Conservation (phyloP, 2,888 invertebrate species). For the Rhamnusium bicolor region DNA sequence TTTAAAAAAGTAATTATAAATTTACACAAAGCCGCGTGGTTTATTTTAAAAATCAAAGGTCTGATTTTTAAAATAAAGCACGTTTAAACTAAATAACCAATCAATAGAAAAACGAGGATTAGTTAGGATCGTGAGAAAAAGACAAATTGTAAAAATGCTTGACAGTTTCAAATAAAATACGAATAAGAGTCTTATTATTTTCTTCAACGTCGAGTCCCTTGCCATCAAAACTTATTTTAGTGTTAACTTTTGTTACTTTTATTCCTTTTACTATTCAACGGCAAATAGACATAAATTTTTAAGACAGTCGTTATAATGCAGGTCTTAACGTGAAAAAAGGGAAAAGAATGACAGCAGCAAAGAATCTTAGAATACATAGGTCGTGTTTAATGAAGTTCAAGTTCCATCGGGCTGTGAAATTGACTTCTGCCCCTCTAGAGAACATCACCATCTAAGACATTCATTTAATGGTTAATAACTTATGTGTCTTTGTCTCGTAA, state of each 20-base stretch:
- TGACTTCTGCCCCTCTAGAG: conserved; percentile 53
- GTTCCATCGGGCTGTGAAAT: conserved; percentile 61
- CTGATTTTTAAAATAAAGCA: not conserved
- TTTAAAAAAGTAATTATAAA: too few relatives aligned
- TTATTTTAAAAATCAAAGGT: too few relatives aligned
- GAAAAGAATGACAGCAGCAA: conserved; percentile 14
- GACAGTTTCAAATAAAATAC: not conserved
- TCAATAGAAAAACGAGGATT: not conserved
- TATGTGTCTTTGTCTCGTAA: conserved; percentile 1
- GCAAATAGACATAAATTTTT: conserved; percentile 24
- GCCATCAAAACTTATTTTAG: conserved; percentile 12
- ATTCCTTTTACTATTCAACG: conserved; percentile 4
- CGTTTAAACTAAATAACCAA: not conserved
- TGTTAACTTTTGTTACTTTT: not conserved
- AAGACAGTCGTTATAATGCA: conserved; percentile 14
- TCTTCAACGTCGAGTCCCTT: not conserved
- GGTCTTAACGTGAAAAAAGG: not conserved
- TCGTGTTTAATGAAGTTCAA: conserved; percentile 62
- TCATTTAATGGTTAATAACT: conserved; percentile 29
- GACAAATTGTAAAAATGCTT: not conserved
- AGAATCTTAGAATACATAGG: conserved; percentile 44
- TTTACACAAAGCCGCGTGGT: not conserved
- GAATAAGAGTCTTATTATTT: not conserved
- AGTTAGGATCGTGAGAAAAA: not conserved
- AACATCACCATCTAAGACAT: conserved; percentile 22